phyloP scores from a whole-genome alignment of 2,888 invertebrate species.

The Galerucella nymphaeae region DNA sequence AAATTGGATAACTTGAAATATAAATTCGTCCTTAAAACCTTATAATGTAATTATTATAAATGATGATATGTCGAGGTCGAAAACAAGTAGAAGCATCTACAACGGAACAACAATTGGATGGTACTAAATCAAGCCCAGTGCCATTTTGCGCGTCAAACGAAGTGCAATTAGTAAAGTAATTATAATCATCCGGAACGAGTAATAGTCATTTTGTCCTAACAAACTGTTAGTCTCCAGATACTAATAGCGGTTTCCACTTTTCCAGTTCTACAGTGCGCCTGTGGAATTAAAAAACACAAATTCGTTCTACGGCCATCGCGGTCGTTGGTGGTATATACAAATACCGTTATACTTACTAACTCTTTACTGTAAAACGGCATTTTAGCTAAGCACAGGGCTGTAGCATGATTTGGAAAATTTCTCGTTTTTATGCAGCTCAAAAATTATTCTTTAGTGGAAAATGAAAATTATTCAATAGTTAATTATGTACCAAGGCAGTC shows the following conservation, averaged over 20 bases:
- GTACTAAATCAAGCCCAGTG: conserved; percentile 8
- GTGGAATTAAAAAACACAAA: conserved; percentile 43
- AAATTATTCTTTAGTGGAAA: too few species aligned
- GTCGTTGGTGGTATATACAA: conserved; percentile 35
- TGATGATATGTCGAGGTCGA: neutral
- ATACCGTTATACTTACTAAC: conserved; percentile 31
- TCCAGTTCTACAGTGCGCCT: conserved; percentile 20
- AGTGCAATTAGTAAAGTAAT: conserved; percentile 13
- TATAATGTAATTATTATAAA: neutral
- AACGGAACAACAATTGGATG: neutral
- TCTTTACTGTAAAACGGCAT: neutral
- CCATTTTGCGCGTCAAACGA: conserved; percentile 6
- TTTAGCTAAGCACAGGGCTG: neutral
- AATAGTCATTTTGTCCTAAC: conserved; percentile 20
- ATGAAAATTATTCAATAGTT: too few species aligned
- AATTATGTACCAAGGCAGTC: too few species aligned
- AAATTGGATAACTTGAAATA: too few species aligned
- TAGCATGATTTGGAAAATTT: neutral
- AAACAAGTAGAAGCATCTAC: neutral
- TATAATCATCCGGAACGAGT: conserved; percentile 24
- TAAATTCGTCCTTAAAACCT: neutral
- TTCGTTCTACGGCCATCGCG: conserved; percentile 28
- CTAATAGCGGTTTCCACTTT: conserved; percentile 31
- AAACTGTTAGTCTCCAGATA: conserved; percentile 28
- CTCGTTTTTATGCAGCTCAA: too few species aligned